A percentile compares a stretch with the other conserved stretches of the same genome.
These are phyloP conservation scores for Andrena dorsata DNA, from an alignment of 2,888 invertebrate species.

Conservation along the genomic window DNA sequence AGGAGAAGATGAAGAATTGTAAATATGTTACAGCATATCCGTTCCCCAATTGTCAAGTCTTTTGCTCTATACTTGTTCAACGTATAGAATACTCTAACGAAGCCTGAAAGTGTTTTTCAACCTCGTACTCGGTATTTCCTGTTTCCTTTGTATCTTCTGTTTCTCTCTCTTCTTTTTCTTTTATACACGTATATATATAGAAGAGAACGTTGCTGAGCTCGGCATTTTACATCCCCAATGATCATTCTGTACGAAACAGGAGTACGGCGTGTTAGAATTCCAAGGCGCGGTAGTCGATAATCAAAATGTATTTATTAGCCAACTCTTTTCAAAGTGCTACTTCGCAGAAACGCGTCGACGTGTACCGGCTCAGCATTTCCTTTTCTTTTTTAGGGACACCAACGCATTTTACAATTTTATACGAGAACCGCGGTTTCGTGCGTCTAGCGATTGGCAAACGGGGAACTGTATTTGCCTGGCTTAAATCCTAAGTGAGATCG, in stretches of 20 bases:
- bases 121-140: slow-evolving; percentile 38
- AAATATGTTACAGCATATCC: slow-evolving; percentile 70
- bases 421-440: slow-evolving; percentile 38
- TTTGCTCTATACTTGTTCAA: slow-evolving; percentile 36
- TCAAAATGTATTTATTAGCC: slow-evolving; percentile 48
- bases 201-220: slow-evolving; percentile 59
- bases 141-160: slow-evolving; percentile 4
- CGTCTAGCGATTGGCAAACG: slow-evolving; percentile 56
- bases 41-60: slow-evolving; percentile 69
- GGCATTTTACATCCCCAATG: slow-evolving; percentile 43
- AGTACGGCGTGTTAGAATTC: slow-evolving; percentile 5
- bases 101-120: slow-evolving; percentile 47
- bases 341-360: slow-evolving; percentile 15
- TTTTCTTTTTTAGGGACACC: slow-evolving; percentile 58
- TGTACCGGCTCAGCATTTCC: slow-evolving; percentile 56
- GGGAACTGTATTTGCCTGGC: slow-evolving; percentile 63
- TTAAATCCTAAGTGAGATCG: slow-evolving; percentile 58
- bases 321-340: slow-evolving; percentile 10
- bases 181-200: too few relatives aligned
- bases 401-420: slow-evolving; percentile 69
- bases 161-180: not conserved
- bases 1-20: slow-evolving; percentile 58
- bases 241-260: slow-evolving; percentile 4
- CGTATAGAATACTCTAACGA: slow-evolving; percentile 42
- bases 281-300: slow-evolving; percentile 26